These are phyloP conservation scores for Pan paniscus DNA, from an alignment of 2,113 vertebrate genomes.

Conservation along the genomic window DNA sequence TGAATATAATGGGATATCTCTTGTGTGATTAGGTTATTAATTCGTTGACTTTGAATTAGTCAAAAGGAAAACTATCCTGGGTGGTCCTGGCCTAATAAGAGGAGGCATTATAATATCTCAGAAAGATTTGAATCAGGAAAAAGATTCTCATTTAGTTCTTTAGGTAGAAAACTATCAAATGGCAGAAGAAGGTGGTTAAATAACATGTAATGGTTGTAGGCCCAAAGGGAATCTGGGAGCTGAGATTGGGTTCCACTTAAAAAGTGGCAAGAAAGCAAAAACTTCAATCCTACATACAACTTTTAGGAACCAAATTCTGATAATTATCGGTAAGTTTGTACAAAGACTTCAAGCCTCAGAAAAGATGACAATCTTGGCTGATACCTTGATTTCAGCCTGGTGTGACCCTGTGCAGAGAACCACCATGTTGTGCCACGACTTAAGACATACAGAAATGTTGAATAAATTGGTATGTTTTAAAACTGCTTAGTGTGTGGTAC, in stretches of 20 bases:
- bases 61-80: neutral
- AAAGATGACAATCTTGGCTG: neutral
- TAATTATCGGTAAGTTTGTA: neutral
- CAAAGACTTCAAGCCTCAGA: neutral
- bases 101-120: neutral
- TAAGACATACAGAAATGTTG: neutral
- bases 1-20: neutral
- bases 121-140: neutral
- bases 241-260: neutral
- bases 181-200: neutral
- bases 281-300: neutral
- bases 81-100: neutral
- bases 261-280: neutral
- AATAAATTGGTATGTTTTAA: neutral
- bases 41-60: neutral
- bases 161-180: neutral
- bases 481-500: neutral
- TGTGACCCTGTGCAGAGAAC: neutral
- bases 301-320: neutral
- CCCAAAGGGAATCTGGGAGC: neutral
- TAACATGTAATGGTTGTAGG: rapidly evolving
- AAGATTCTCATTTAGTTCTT: neutral
- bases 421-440: neutral
- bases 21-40: neutral
- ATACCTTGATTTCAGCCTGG: neutral